A percentile compares a stretch with the other conserved stretches of the same genome.
Evolutionary conservation across 2,113 vertebrate species (phyloP).

Genomic region (Agapornis roseicollis): DNA sequence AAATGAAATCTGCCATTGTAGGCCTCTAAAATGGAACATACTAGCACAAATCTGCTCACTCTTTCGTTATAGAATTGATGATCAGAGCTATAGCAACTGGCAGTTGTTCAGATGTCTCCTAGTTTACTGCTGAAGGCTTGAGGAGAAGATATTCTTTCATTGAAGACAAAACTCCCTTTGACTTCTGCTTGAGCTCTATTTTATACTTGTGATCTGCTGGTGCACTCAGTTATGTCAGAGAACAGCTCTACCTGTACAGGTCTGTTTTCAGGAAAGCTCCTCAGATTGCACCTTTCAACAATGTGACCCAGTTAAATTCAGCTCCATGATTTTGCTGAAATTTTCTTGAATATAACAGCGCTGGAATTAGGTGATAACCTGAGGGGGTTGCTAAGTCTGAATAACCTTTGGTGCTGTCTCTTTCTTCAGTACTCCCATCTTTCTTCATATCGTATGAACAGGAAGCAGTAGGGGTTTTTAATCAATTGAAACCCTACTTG

Average conservation of each 20-base stretch:
- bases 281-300: background rate
- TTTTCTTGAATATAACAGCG: background rate
- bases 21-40: background rate
- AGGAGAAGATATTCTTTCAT: background rate
- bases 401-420: background rate
- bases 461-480: background rate
- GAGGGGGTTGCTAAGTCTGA: background rate
- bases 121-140: background rate
- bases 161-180: background rate
- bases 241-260: background rate
- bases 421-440: background rate
- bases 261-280: background rate
- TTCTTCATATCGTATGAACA: background rate
- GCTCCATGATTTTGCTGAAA: background rate
- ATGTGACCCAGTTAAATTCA: background rate
- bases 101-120: background rate
- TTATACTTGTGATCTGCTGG: background rate
- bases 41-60: background rate
- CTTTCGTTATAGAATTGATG: background rate
- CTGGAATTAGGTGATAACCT: background rate
- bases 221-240: background rate
- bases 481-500: background rate
- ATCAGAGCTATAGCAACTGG: background rate
- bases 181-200: background rate
- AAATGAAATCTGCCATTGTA: background rate